These are phyloP conservation scores for Acrossocheilus wenchowensis DNA, from an alignment of 2,797 vertebrate genomes.

Conservation along the genomic window DNA sequence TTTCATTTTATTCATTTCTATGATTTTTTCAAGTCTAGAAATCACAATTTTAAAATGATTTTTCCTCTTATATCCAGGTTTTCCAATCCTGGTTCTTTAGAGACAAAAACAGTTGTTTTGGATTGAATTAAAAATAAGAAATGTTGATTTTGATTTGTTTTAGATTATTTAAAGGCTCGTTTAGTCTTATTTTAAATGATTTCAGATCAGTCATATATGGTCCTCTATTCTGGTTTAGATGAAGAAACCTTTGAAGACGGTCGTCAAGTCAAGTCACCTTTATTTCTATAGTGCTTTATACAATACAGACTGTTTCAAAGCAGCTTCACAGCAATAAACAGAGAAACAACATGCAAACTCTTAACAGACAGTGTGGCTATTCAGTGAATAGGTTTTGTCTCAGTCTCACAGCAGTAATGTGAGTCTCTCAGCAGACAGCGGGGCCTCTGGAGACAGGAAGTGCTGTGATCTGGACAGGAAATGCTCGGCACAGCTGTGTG, in stretches of 20 bases:
- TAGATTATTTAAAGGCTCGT: too few relatives aligned
- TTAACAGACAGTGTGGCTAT: neutral
- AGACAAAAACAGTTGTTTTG: too few relatives aligned
- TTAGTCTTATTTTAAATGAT: neutral
- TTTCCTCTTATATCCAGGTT: neutral
- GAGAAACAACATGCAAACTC: too few relatives aligned
- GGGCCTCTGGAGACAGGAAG: constrained; percentile 51
- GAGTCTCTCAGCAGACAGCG: neutral
- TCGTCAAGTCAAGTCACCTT: neutral
- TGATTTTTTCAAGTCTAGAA: neutral
- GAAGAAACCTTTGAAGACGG: neutral
- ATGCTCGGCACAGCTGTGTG: constrained; percentile 64
- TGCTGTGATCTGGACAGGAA: constrained; percentile 59
- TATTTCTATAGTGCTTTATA: neutral
- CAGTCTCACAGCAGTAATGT: neutral
- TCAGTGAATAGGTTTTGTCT: neutral
- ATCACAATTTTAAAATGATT: neutral
- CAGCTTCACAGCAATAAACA: too few relatives aligned
- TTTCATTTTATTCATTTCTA: neutral
- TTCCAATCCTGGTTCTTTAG: neutral
- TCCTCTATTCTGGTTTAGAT: neutral
- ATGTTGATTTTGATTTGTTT: too few relatives aligned
- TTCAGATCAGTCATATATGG: neutral
- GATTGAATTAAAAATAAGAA: neutral
- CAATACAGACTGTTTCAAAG: neutral